Conservation (phyloP, 1,140 invertebrate genomes). For the Drosophila albomicans region DNA sequence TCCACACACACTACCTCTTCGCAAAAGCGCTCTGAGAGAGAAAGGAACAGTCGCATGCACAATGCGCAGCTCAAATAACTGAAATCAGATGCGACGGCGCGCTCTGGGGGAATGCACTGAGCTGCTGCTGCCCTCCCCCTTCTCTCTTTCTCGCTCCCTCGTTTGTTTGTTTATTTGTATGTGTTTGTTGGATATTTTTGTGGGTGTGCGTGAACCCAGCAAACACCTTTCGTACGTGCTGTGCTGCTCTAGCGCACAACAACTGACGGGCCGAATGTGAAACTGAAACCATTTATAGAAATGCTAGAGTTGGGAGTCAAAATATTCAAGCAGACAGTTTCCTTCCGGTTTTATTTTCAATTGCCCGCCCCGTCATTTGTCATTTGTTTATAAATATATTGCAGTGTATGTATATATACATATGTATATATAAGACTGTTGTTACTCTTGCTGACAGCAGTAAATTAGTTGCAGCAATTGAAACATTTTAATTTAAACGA, state of each 20-base stretch:
- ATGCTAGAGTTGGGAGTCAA: constrained; percentile 43
- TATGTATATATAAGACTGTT: constrained; percentile 6
- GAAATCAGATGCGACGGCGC: constrained; percentile 73
- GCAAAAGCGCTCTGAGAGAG: neutral
- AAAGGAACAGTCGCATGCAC: constrained; percentile 15
- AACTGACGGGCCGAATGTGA: constrained; percentile 23
- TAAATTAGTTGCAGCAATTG: constrained; percentile 78
- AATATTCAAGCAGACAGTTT: constrained; percentile 71
- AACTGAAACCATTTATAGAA: constrained; percentile 80
- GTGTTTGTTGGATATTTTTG: constrained; percentile 15
- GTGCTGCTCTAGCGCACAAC: constrained; percentile 34
- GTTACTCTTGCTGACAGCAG: constrained; percentile 54
- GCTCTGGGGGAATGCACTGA: constrained; percentile 65
- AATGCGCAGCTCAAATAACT: constrained; percentile 65
- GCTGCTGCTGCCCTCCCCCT: neutral
- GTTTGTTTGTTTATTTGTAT: constrained; percentile 10
- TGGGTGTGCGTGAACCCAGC: constrained; percentile 25
- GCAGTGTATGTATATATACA: no score
- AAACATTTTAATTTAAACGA: constrained; percentile 77
- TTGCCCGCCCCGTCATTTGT: constrained; percentile 73
- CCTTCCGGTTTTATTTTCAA: constrained; percentile 81
- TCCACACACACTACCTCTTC: constrained; percentile 8
- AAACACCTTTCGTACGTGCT: constrained; percentile 63
- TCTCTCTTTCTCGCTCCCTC: constrained; percentile 6
- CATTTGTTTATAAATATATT: constrained; percentile 79